Evolutionary conservation across 2,888 invertebrate species (phyloP).

Genomic region (Phengaris arion): DNA sequence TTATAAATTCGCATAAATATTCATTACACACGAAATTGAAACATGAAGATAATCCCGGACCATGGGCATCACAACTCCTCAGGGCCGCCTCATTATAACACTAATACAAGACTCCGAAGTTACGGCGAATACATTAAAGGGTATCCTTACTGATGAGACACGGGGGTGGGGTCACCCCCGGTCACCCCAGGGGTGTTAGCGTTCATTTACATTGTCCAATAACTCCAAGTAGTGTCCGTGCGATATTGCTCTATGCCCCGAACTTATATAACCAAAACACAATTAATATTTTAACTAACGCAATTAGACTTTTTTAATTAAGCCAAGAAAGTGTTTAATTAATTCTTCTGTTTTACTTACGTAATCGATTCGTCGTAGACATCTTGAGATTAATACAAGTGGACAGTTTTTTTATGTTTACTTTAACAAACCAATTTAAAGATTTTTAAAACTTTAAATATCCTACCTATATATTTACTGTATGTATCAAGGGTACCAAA

Average conservation of each 20-base stretch:
- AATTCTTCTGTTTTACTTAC: neutral
- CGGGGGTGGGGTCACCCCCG: slow-evolving; percentile 65
- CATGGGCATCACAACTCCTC: slow-evolving; percentile 74
- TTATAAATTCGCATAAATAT: slow-evolving; percentile 19
- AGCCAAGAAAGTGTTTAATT: slow-evolving; percentile 10
- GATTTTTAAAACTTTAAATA: too few relatives aligned
- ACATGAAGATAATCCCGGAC: slow-evolving; percentile 71
- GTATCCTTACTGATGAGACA: slow-evolving; percentile 80
- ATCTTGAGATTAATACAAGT: too few relatives aligned
- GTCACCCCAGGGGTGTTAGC: slow-evolving; percentile 74
- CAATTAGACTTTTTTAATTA: slow-evolving; percentile 6
- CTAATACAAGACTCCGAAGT: slow-evolving; percentile 80
- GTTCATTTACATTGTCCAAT: slow-evolving; percentile 81
- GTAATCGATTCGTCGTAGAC: too few relatives aligned
- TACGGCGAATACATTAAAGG: slow-evolving; percentile 80
- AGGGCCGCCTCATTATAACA: slow-evolving; percentile 79
- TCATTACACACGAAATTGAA: slow-evolving; percentile 61
- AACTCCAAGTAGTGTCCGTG: slow-evolving; percentile 79
- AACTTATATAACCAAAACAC: slow-evolving; percentile 41
- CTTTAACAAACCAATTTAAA: too few relatives aligned
- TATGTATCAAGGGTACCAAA: too few relatives aligned
- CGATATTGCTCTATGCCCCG: slow-evolving; percentile 77
- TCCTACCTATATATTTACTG: too few relatives aligned
- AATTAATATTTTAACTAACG: neutral
- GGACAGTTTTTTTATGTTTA: too few relatives aligned